Conservation (phyloP, 2,888 invertebrate genomes). For the Stictocephala bisonia region DNA sequence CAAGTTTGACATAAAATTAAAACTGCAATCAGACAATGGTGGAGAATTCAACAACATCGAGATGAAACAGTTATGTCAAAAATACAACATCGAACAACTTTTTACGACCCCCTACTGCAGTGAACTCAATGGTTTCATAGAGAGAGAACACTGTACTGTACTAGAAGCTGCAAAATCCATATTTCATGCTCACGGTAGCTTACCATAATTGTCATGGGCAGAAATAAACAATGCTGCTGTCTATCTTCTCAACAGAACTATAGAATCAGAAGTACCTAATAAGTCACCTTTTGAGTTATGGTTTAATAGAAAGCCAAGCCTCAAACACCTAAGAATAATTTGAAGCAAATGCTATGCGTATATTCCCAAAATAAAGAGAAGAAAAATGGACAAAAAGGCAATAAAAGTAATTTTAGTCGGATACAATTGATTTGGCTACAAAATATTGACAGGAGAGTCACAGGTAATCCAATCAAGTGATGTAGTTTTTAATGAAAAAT, state of each 20-base stretch:
- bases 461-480: neutral
- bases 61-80: neutral
- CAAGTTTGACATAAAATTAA: too few species aligned
- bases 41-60: neutral
- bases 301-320: neutral
- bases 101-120: constrained; percentile 8
- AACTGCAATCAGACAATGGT: too few species aligned
- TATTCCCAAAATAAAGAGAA: constrained; percentile 21
- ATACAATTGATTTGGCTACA: too few species aligned
- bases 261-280: neutral
- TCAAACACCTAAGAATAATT: constrained; percentile 8
- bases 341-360: constrained; percentile 2
- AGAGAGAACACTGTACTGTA: neutral
- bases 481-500: constrained; percentile 11
- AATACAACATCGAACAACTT: constrained; percentile 1
- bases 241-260: constrained; percentile 24
- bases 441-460: constrained; percentile 1
- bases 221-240: constrained; percentile 23
- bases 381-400: constrained; percentile 11
- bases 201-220: constrained; percentile 10
- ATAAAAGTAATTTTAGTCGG: neutral
- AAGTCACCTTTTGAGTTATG: constrained; percentile 35
- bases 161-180: constrained; percentile 3
- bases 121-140: constrained; percentile 18
- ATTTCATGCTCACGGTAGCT: constrained; percentile 8